These are phyloP conservation scores for Apocrypta bakeri DNA, from an alignment of 1,140 invertebrate genomes.

Conservation along the genomic window DNA sequence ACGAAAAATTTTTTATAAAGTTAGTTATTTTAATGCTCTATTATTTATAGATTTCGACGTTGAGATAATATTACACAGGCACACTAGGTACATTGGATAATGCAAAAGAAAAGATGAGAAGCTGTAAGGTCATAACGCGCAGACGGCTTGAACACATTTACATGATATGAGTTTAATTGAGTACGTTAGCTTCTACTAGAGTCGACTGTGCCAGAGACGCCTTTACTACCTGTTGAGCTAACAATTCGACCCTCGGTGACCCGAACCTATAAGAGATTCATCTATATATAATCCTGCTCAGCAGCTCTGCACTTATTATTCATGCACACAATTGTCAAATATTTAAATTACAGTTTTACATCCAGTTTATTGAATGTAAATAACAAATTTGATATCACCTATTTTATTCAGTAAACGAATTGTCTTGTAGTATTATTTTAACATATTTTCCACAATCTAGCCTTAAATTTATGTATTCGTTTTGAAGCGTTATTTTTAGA, in stretches of 20 bases:
- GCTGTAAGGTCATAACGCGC: constrained; percentile 59
- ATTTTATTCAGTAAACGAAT: no score
- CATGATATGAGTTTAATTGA: constrained; percentile 75
- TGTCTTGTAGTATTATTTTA: no score
- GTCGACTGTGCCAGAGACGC: constrained; percentile 44
- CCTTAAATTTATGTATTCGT: no score
- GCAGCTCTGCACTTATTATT: not conserved
- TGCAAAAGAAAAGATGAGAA: constrained; percentile 41
- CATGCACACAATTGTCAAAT: not conserved
- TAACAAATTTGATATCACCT: no score
- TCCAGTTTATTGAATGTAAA: no score
- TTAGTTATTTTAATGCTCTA: not conserved
- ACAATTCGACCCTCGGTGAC: constrained; percentile 65
- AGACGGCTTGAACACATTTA: constrained; percentile 68
- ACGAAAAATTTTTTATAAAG: not conserved
- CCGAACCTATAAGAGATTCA: constrained; percentile 30
- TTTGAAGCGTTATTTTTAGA: no score
- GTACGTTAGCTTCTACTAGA: constrained; percentile 63
- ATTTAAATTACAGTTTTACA: not conserved
- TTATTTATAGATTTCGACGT: not conserved
- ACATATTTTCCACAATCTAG: no score
- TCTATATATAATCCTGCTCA: not conserved
- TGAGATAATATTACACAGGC: not conserved
- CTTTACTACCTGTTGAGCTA: constrained; percentile 72
- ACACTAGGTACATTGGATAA: no score